A percentile compares a stretch with the other conserved stretches of the same genome.
These are phyloP conservation scores for Oenanthe oenanthe DNA, from an alignment of 2,113 vertebrate genomes.

Conservation along the genomic window DNA sequence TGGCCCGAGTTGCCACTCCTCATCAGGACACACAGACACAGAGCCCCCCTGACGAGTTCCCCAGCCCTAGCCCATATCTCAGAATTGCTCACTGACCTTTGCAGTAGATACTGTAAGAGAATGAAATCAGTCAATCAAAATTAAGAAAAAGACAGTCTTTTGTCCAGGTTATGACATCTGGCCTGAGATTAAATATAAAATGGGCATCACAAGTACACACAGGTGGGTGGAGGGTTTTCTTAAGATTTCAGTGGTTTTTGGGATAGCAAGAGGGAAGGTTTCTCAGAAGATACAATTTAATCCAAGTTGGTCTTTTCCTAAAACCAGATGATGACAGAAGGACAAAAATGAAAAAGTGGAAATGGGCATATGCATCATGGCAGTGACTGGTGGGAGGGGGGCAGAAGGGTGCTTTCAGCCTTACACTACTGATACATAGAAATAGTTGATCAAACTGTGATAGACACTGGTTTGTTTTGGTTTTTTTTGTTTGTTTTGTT, in stretches of 20 bases:
- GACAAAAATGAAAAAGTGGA: background rate
- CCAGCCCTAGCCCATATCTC: background rate
- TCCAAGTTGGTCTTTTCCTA: accelerated
- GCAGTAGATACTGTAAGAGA: constrained; percentile 1
- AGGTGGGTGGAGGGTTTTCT: background rate
- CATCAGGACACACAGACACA: background rate
- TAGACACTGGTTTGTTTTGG: background rate
- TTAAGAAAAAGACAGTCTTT: background rate
- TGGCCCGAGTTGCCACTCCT: background rate
- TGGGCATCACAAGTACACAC: background rate
- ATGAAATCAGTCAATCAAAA: background rate
- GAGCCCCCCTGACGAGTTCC: background rate
- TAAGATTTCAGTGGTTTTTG: background rate
- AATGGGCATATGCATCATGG: background rate
- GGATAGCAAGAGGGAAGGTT: background rate
- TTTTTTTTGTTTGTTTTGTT: background rate
- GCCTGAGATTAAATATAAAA: background rate
- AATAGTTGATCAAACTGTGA: background rate
- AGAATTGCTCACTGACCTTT: background rate
- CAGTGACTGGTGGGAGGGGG: background rate
- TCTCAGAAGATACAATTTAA: background rate
- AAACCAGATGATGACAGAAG: background rate
- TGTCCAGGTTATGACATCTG: background rate
- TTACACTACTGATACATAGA: background rate
- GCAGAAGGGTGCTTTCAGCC: background rate